phyloP scores from a whole-genome alignment of 64 coral and sea anemone genomes.

The Anthopleura sola region DNA sequence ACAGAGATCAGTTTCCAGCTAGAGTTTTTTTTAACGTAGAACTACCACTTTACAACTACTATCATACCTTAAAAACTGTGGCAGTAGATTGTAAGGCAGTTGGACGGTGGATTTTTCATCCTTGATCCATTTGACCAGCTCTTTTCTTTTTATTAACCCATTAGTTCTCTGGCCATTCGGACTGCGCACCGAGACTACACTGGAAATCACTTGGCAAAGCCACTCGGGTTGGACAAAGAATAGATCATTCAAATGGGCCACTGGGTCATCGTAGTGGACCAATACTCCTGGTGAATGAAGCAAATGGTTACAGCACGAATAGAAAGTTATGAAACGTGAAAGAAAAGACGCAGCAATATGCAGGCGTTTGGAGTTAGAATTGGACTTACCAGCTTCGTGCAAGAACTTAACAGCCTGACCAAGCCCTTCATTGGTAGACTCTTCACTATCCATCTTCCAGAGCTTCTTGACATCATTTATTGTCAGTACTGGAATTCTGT shows the following conservation, averaged over 20 bases:
- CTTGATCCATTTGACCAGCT: slow-evolving; percentile 29
- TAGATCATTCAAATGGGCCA: slow-evolving; percentile 64
- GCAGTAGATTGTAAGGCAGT: slow-evolving; percentile 35
- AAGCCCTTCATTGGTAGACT: slow-evolving; percentile 50
- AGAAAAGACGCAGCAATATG: too few relatives aligned
- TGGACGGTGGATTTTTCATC: slow-evolving; percentile 18
- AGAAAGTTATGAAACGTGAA: background rate
- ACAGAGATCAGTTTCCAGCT: background rate
- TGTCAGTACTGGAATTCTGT: slow-evolving; percentile 14
- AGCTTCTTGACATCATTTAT: slow-evolving; percentile 43
- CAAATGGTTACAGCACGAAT: background rate
- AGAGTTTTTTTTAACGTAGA: too few relatives aligned
- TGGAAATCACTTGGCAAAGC: slow-evolving; percentile 65
- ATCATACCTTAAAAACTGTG: slow-evolving; percentile 76
- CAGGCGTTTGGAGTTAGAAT: too few relatives aligned
- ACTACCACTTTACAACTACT: too few relatives aligned
- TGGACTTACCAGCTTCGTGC: slow-evolving; percentile 76
- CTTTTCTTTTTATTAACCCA: slow-evolving; percentile 51
- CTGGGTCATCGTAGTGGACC: slow-evolving; percentile 76
- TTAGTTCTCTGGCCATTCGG: slow-evolving; percentile 21
- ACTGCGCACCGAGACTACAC: slow-evolving; percentile 28
- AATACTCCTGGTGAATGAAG: slow-evolving; percentile 1
- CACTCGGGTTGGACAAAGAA: slow-evolving; percentile 80
- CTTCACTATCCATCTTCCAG: slow-evolving; percentile 41
- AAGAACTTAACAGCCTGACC: slow-evolving; percentile 76